Evolutionary conservation across 2,797 vertebrate species (phyloP).

Genomic region (Eupleurogrammus muticus): DNA sequence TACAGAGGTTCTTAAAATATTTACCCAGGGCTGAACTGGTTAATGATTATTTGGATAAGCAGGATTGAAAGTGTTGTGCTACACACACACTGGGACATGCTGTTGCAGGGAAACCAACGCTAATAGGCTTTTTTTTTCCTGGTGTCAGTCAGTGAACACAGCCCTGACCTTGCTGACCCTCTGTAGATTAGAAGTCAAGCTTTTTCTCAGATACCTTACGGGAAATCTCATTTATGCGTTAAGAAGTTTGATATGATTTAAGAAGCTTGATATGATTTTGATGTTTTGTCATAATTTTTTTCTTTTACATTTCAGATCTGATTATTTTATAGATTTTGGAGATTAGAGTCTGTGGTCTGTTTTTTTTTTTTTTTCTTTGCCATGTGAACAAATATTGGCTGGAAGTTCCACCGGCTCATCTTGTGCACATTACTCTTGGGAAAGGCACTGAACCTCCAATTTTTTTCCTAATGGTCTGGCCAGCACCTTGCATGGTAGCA

Average conservation of each 20-base stretch:
- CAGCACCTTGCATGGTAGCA: too few species aligned
- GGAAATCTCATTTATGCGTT: constrained; percentile 23
- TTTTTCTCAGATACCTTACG: constrained; percentile 10
- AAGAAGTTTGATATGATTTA: too few species aligned
- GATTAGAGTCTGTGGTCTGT: too few species aligned
- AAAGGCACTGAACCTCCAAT: too few species aligned
- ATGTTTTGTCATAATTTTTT: too few species aligned
- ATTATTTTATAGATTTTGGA: too few species aligned
- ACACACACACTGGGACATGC: constrained; percentile 14
- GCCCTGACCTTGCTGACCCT: constrained; percentile 35
- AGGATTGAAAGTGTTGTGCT: constrained; percentile 40
- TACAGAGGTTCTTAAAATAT: constrained; percentile 71
- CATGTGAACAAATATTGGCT: too few species aligned
- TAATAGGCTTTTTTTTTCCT: constrained; percentile 49
- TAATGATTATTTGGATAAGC: constrained; percentile 80
- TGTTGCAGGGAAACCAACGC: constrained; percentile 23
- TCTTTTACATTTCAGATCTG: too few species aligned
- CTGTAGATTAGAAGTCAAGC: constrained; percentile 21
- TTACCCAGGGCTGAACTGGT: constrained; percentile 70
- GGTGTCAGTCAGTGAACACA: constrained; percentile 42
- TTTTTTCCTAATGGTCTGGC: too few species aligned
- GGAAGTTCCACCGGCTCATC: too few species aligned
- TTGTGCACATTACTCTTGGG: too few species aligned
- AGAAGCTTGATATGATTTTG: neutral
- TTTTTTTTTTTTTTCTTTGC: too few species aligned